Conservation (phyloP, 2,113 vertebrate species). For the Pelobates fuscus region DNA sequence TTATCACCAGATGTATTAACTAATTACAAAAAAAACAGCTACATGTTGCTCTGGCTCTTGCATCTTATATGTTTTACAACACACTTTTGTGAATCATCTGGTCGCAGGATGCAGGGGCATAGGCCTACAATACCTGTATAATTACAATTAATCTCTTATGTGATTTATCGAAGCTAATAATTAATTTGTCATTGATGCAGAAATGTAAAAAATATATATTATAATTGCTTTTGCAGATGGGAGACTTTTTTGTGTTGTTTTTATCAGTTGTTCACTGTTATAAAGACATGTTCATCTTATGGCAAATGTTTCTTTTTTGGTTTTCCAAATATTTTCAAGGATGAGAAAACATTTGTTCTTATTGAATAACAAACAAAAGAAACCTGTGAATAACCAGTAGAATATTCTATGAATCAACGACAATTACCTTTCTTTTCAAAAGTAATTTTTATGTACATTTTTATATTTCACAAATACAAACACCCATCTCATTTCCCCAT, state of each 20-base stretch:
- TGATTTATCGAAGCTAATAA: too few species aligned
- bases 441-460: too few species aligned
- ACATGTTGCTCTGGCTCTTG: too few species aligned
- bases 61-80: too few species aligned
- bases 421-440: too few species aligned
- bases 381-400: background rate
- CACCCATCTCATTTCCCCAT: too few species aligned
- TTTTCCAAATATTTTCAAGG: background rate
- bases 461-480: too few species aligned
- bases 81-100: background rate
- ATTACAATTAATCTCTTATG: background rate
- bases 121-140: background rate
- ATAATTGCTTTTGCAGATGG: background rate
- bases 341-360: background rate
- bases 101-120: background rate
- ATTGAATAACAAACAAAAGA: background rate
- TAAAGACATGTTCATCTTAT: background rate
- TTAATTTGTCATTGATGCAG: background rate
- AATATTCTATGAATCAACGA: background rate
- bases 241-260: background rate
- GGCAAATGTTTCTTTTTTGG: background rate
- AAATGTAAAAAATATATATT: background rate
- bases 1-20: too few species aligned
- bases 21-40: too few species aligned
- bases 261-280: background rate